These are phyloP conservation scores for Atlantisia rogersi DNA, from an alignment of 2,113 vertebrate species.

Conservation along the genomic window DNA sequence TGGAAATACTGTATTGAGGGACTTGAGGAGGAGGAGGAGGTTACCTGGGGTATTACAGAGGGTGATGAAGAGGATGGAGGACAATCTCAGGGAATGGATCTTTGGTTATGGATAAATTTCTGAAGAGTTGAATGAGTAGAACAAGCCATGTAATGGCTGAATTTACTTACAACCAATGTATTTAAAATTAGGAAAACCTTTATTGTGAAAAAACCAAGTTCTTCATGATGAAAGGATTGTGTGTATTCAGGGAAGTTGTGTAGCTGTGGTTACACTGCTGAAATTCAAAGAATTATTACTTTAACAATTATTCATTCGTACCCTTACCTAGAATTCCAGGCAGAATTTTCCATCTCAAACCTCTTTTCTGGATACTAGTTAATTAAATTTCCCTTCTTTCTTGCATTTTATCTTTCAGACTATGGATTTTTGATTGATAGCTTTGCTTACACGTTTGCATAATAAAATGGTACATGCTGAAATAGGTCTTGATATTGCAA, in stretches of 20 bases:
- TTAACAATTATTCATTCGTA: not conserved
- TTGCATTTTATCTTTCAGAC: not conserved
- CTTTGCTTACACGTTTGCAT: conserved; percentile 23
- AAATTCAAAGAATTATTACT: not conserved
- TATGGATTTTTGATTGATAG: not conserved
- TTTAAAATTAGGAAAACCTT: not conserved
- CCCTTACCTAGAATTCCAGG: not conserved
- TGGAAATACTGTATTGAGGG: not conserved
- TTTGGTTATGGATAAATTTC: not conserved
- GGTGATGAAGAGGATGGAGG: not conserved
- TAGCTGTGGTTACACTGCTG: not conserved
- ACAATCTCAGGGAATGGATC: not conserved
- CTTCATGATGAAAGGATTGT: not conserved
- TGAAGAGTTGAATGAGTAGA: not conserved
- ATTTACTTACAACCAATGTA: not conserved
- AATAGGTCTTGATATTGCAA: not conserved
- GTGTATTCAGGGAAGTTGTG: not conserved
- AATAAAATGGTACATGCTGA: not conserved
- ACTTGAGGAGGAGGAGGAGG: not conserved
- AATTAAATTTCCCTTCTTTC: conserved; percentile 23
- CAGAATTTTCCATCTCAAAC: not conserved
- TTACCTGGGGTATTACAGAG: not conserved
- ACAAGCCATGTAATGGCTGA: not conserved
- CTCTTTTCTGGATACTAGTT: not conserved
- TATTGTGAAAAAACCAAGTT: not conserved